Base-by-base conservation (phyloP, 2,113 vertebrate genomes). In the Agapornis roseicollis region DNA sequence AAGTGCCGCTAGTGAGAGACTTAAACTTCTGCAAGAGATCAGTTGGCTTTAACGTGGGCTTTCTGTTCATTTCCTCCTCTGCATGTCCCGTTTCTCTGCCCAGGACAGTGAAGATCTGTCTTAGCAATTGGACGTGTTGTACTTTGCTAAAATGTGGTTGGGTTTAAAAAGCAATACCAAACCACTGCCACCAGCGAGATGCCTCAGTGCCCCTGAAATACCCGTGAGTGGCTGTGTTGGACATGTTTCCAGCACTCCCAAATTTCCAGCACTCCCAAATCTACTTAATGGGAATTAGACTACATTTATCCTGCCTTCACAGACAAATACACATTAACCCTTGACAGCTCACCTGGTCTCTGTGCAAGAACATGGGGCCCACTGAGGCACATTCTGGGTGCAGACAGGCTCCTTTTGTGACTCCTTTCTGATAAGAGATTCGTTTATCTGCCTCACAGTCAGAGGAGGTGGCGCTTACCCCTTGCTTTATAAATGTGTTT, bases 381-480 rank as follows among this genome's bases (percentile, higher is more conserved):
- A 33, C 5, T 0, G 1, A 24, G 20, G 56, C 1, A 1, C 13
- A 9, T 28, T 42, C 39, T 0, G 1, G n/a, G 37, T 3, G 22
- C 35, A 61, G 65, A 20, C 64, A 76, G 18, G 55, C 10, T 90
- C 19, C 49, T 72, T 28, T 69, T 69, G 47, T 15, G 5, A 39
- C 79, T 73, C 23, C 35, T 50, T 28, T 39, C 49, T 52, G 41
- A 11, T 11, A 25, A 39, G 1, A 4, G 17, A 33, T 49, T 29
- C 11, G 15, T 28, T 47, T 70, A 31, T 27, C 63, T 76, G 50
- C 63, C 41, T 68, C 11, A 0, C 22, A 70, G 25, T 37, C 58
- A 50, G 9, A 78, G 65, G 49, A 74, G 47, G 14, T 47, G 29
- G 11, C 35, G 35, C 17, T 29, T 5, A 13, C 13, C 73, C 28